phyloP scores from a whole-genome alignment of 37 sponge, comb jelly and placozoan species.

The Halichondria panicea region DNA sequence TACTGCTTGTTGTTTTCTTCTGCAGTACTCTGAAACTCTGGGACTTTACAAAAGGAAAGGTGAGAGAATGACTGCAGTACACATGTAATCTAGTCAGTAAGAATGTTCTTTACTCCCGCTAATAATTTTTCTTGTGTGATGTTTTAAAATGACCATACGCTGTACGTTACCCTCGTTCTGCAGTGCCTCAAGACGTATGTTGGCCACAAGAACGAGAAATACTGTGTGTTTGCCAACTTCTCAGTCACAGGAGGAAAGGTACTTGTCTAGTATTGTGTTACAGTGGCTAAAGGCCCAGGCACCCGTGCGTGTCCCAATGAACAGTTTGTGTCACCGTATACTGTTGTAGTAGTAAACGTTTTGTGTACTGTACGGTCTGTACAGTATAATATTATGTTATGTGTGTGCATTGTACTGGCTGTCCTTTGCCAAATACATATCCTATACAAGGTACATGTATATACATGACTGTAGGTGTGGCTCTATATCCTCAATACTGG shows the following conservation, averaged over 20 bases:
- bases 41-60: slow-evolving; percentile 94
- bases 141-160: not conserved
- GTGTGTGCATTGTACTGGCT: not conserved
- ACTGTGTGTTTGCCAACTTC: slow-evolving; percentile 97
- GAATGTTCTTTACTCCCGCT: too few species aligned
- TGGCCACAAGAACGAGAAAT: slow-evolving; percentile 98
- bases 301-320: too few species aligned
- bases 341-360: too few species aligned
- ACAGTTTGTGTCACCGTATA: too few species aligned
- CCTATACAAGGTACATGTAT: too few species aligned
- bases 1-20: slow-evolving; percentile 5
- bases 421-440: not conserved
- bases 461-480: too few species aligned
- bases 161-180: not conserved
- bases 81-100: not conserved
- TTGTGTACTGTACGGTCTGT: not conserved
- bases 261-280: not conserved
- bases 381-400: not conserved
- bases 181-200: slow-evolving; percentile 93
- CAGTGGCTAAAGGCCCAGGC: not conserved
- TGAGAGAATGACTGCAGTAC: slow-evolving; percentile 11
- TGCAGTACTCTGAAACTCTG: slow-evolving; percentile 91
- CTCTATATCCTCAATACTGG: too few species aligned
- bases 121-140: too few species aligned
- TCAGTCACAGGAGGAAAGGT: slow-evolving; percentile 99